phyloP scores from a whole-genome alignment of 2,888 invertebrate species.

The Phrixothrix hirtus region DNA sequence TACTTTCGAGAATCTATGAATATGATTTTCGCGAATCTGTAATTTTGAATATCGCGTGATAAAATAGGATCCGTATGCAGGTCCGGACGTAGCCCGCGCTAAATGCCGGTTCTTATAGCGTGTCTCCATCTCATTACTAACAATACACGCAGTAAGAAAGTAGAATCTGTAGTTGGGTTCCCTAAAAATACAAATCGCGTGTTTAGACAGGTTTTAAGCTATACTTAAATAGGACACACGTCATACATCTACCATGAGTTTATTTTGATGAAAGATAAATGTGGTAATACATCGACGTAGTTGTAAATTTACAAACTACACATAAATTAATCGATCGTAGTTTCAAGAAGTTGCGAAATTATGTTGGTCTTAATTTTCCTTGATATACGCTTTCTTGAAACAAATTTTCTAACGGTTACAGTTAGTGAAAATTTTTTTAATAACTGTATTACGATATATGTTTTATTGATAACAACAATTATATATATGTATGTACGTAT shows the following conservation, averaged over 20 bases:
- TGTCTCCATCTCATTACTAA: slow-evolving; percentile 46
- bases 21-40: slow-evolving; percentile 2
- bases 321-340: slow-evolving; percentile 10
- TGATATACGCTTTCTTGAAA: too few species aligned
- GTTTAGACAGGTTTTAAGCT: slow-evolving; percentile 26
- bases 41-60: slow-evolving; percentile 23
- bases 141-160: slow-evolving; percentile 44
- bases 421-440: slow-evolving; percentile 1
- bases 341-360: slow-evolving; percentile 7
- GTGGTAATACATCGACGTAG: slow-evolving; percentile 8
- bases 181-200: slow-evolving; percentile 43
- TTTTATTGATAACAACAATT: too few species aligned
- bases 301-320: slow-evolving; percentile 6
- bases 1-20: slow-evolving; percentile 2
- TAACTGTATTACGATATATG: too few species aligned
- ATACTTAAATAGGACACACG: slow-evolving; percentile 31
- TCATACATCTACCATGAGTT: slow-evolving; percentile 20
- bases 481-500: too few species aligned
- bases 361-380: not conserved
- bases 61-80: slow-evolving; percentile 14
- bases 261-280: slow-evolving; percentile 7
- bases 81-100: slow-evolving; percentile 44
- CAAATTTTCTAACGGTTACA: not conserved
- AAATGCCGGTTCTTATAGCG: slow-evolving; percentile 45
- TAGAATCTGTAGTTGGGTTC: slow-evolving; percentile 45